Base-by-base conservation (phyloP, 2,113 vertebrate genomes). In the Grammomys surdaster region DNA sequence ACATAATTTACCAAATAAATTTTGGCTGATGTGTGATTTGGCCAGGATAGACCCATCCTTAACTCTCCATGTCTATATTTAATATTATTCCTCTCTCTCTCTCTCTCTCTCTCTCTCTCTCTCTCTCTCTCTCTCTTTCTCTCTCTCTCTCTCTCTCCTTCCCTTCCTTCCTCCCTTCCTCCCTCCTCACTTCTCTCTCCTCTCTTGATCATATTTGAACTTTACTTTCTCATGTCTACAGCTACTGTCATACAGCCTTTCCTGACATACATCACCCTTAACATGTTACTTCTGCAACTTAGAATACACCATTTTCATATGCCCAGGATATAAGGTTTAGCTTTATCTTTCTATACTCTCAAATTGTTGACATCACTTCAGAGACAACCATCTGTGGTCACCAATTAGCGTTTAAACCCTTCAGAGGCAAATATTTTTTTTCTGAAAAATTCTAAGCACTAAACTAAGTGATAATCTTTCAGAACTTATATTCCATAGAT, bases 1-100 rank as follows among this genome's bases (percentile, higher is more conserved):
- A 93, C 48, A n/a, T 43, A 84, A 2, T 51, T 60, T 19, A 20
- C 86, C 58, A 97, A 93, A 73, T 43, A 89, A 82, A 63, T 91
- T 91, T 91, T 65, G 73, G 48, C n/a, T 54, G 31, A 76, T 81
- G 48, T 88, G 70, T 82, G 40, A 81, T 73, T 90, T n/a, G 5
- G 9, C 54, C 60, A 89, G n/a, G 8, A 51, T 9, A 67, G 12
- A 6, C 43, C 40, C 48, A 86, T 73, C 73, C 78, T 58, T 48
- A 92, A 46, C 0, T 56, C 12, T 17, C 8, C 43, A 92, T 20
- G 16, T 69, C 28, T 17, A n/a, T 20, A 91, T 87, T 93, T 70
- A 81, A 40, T 54, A 19, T 43, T 54, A 63, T 75, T 81, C 7
- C 26, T 51, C 3, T 65, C 43, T 89, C 20, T 43, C 60, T 63